phyloP scores from a whole-genome alignment of 2,797 vertebrate species.

The Xenentodon cancila region DNA sequence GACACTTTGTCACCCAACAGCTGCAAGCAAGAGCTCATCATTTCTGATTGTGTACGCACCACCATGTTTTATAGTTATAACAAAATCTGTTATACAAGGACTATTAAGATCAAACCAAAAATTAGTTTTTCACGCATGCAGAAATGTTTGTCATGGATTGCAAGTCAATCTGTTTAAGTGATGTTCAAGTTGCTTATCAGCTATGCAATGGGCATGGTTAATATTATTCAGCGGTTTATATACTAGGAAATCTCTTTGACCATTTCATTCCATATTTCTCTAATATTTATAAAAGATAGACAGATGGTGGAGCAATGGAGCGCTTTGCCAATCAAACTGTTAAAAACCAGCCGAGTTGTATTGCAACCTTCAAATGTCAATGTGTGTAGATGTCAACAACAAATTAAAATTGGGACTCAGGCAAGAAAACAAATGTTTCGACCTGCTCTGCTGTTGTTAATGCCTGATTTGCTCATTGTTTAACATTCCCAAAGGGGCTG shows the following conservation, averaged over 20 bases:
- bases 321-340: slow-evolving; percentile 26
- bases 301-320: slow-evolving; percentile 39
- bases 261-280: slow-evolving; percentile 26
- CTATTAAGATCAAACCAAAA: not conserved
- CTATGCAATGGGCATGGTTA: no score
- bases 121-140: not conserved
- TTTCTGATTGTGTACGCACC: no score
- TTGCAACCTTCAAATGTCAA: slow-evolving; percentile 31
- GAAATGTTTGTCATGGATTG: not conserved
- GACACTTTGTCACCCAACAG: no score
- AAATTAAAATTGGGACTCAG: slow-evolving; percentile 21
- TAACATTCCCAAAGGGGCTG: slow-evolving; percentile 50
- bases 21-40: no score
- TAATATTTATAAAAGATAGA: slow-evolving; percentile 29
- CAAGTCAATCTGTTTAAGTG: slow-evolving; percentile 5
- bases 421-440: slow-evolving; percentile 39
- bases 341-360: slow-evolving; percentile 13
- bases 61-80: slow-evolving; percentile 2
- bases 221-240: slow-evolving; percentile 1
- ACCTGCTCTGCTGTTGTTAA: slow-evolving; percentile 40
- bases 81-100: not conserved
- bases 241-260: slow-evolving; percentile 19
- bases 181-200: slow-evolving; percentile 2
- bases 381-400: slow-evolving; percentile 33
- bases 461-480: slow-evolving; percentile 54